A percentile compares a stretch with the other conserved stretches of the same genome.
Evolutionary conservation across 2,113 vertebrate species (phyloP).

Genomic region (Mirounga angustirostris): DNA sequence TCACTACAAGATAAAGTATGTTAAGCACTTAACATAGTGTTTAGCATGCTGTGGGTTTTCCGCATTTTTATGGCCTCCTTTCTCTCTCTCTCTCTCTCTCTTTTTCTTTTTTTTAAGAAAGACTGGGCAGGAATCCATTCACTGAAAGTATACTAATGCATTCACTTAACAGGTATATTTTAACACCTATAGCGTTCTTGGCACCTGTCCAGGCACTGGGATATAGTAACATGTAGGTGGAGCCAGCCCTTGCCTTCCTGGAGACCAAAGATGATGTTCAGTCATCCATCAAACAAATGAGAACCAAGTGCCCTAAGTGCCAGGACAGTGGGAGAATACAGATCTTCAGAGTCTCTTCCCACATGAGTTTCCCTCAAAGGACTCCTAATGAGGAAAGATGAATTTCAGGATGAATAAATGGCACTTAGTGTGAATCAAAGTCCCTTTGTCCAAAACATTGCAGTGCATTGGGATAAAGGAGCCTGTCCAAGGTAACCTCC

Average conservation of each 20-base stretch:
- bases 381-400: background rate
- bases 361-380: background rate
- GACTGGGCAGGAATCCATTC: background rate
- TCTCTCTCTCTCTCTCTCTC: background rate
- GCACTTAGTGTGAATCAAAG: background rate
- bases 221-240: accelerated
- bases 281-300: background rate
- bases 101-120: background rate
- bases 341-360: background rate
- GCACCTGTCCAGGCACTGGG: background rate
- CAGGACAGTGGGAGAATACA: background rate
- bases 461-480: background rate
- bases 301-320: background rate
- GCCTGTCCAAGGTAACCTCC: background rate
- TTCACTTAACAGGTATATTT: background rate
- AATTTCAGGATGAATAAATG: background rate
- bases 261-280: background rate
- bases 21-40: background rate
- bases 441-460: background rate
- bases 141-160: background rate
- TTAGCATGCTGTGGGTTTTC: background rate
- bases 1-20: background rate
- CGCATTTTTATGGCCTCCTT: background rate
- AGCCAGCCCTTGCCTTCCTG: background rate
- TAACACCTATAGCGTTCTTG: background rate